These are phyloP conservation scores for Valencia hispanica DNA, from an alignment of 2,797 vertebrate species.

Conservation along the genomic window DNA sequence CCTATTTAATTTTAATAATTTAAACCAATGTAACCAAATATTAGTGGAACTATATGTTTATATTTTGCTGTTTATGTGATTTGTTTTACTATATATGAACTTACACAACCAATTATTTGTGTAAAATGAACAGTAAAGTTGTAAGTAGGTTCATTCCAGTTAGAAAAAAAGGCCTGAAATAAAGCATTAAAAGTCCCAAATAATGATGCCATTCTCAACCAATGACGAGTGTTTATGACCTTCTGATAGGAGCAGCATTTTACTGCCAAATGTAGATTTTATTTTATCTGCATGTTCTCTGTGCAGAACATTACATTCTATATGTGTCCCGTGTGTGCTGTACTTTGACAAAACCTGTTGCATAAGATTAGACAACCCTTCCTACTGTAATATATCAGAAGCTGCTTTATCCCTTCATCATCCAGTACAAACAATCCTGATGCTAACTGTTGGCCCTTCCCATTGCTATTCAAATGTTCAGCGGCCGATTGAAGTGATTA, in stretches of 20 bases:
- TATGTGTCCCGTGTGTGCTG: not conserved
- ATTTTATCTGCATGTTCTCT: not conserved
- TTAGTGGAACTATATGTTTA: not conserved
- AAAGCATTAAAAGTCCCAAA: not conserved
- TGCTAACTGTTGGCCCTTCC: slow-evolving; percentile 25
- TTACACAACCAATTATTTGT: too few relatives aligned
- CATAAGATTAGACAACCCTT: slow-evolving; percentile 38
- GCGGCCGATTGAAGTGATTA: slow-evolving; percentile 62
- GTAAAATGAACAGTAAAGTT: too few relatives aligned
- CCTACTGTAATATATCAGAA: slow-evolving; percentile 30
- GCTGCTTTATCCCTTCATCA: slow-evolving; percentile 50
- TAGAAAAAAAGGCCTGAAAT: not conserved
- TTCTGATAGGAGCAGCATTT: not conserved
- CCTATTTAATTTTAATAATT: too few relatives aligned
- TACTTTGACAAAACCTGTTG: slow-evolving; percentile 42
- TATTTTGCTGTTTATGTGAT: not conserved
- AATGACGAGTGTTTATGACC: not conserved
- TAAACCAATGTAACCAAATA: not conserved
- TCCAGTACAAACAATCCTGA: slow-evolving; percentile 27
- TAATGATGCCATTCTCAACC: not conserved
- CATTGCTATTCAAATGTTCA: slow-evolving; percentile 61
- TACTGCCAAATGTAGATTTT: not conserved
- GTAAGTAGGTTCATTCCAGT: too few relatives aligned
- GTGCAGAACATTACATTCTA: not conserved
- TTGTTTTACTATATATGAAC: too few relatives aligned